Evolutionary conservation across 2,888 invertebrate species (phyloP), one percentile per base, ranked within the genome.

Genomic region (Catonia carolina): DNA sequence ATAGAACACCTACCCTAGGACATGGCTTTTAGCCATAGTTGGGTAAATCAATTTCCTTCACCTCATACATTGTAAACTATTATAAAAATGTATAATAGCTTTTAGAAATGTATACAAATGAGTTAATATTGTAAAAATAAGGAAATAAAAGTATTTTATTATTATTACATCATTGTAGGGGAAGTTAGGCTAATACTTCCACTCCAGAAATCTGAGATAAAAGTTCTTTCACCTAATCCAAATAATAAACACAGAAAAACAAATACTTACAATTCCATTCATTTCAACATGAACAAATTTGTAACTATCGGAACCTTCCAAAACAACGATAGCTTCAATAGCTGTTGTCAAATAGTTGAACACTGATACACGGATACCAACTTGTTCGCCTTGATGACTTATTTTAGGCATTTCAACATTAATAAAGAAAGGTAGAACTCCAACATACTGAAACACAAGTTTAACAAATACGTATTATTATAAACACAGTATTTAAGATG

Each of bases 251-350:
- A 22, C 15, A 41, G 14, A 31, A 14, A 31, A 17, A 20, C 22
- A 14, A 49, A 20, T 35, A 64, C 69, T 68, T 51, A 89, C 89
- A 55, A 89, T 84, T 53, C 93, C 93, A 67, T 89, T 83, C 66
- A 88, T 84, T 72, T 92, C 93, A 6, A 94, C 93, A 67, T 94
- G 93, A 23, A 93, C 88, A 68, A 91, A 93, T 74, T 90, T 88
- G 72, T 94, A 95, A 70, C 93, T 86, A 0, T 80, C 81, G 15
- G 93, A 93, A 49, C 85, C 85, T 48, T 83, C 81, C 23, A 96
- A 75, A n/a, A 92, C 89, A 0, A 97, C 88, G 0, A 89, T 85
- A 0, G 89, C 90, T 72, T 92, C 91, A 57, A 93, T 82, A 61
- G 86, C 81, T 61, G 83, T 82, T 48, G 81, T 81, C 86, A 91